Evolutionary conservation across 2,888 invertebrate genomes (phyloP), one percentile per base, ranked within the genome.

Genomic region (Prenolepis imparis): DNA sequence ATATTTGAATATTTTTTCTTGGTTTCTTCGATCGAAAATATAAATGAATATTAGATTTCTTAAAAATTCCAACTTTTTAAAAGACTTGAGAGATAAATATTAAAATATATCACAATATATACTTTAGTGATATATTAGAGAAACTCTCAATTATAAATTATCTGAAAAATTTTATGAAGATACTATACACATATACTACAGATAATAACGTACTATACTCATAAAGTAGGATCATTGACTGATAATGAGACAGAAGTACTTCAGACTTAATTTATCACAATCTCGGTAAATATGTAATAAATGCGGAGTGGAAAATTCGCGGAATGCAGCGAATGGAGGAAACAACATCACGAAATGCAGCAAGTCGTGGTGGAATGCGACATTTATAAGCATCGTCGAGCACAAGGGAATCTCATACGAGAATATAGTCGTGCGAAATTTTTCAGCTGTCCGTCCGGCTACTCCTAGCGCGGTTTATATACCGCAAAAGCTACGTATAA

Each of bases 321-420:
- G n/a, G 59, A 48, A 80, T 59, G 59, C 57, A 48, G 8, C 48
- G 75, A 3, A 12, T 36, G 32, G 21, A 39, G 67, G 41, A 67
- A 77, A 77, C 66, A 55, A 63, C 67, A 55, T 36, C 12, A n/a
- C 64, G 48, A 67, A 77, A 64, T 15, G 64, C 44, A 32, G 41
- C 66, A 81, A 74, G 72, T 82, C 74, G 44, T 52, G 39, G 52
- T 48, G 11, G 61, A 72, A 83, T 77, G 57, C 48, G 66, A 77
- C 82, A 44, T 83, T 84, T 83, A 83, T 72, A 70, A 70, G 55
- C 52, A 74, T 36, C 66, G 82, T 78, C 77, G 70, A 8, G 57
- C 83, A 66, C 24, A 32, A 63, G 52, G 28, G 61, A 64, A 72
- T 59, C 73, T 73, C 67, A 28, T 44, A 39, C 67, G 57, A 11